Conservation (phyloP, 2,113 vertebrate species). For the Eubucco bourcierii region DNA sequence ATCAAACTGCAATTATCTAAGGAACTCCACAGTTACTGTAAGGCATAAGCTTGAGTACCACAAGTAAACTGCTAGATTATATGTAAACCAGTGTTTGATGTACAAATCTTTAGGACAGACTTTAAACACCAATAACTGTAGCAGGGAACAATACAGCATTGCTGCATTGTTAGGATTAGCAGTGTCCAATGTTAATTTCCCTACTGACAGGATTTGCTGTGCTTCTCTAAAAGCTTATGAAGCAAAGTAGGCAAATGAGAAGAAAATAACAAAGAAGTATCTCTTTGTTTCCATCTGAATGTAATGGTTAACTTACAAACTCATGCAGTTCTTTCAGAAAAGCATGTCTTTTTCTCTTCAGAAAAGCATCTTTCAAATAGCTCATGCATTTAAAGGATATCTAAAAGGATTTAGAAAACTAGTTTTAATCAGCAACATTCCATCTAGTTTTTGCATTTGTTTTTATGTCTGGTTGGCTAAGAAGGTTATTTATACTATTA, state of each 20-base stretch:
- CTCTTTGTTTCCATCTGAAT: neutral
- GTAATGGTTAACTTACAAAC: neutral
- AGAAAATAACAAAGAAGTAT: neutral
- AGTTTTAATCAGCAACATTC: constrained; percentile 7
- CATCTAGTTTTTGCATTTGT: neutral
- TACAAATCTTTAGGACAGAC: neutral
- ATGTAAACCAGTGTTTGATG: neutral
- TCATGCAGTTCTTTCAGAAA: neutral
- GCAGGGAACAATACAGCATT: neutral
- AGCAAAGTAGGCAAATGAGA: neutral
- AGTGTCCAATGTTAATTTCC: neutral
- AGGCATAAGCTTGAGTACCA: neutral
- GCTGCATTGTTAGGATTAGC: neutral
- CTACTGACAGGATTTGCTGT: neutral
- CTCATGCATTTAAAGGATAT: neutral
- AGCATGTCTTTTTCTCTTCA: neutral
- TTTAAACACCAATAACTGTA: neutral
- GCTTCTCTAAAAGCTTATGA: neutral
- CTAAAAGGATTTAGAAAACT: constrained; percentile 19
- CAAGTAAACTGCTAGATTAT: neutral
- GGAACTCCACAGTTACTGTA: neutral
- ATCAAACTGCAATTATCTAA: neutral
- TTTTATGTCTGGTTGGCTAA: neutral
- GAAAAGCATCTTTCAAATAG: constrained; percentile 2
- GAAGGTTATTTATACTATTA: neutral